Evolutionary conservation across 2,888 invertebrate genomes (phyloP).

Genomic region (Tachystola acroxantha): DNA sequence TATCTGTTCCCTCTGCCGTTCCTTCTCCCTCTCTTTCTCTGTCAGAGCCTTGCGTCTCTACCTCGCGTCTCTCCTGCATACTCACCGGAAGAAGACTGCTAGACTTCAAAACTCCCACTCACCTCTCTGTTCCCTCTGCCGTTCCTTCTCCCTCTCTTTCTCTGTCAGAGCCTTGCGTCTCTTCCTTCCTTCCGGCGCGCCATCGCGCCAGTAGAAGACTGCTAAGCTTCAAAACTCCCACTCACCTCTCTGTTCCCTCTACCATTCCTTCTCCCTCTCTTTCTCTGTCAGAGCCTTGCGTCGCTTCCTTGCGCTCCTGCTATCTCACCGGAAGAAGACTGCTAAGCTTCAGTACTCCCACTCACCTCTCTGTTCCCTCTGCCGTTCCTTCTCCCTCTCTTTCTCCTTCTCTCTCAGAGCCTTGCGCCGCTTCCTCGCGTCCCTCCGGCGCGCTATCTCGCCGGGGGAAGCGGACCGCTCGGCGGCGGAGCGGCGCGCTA

Average conservation of each 20-base stretch:
- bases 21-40: constrained; percentile 13
- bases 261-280: constrained; percentile 10
- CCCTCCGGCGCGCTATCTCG: constrained; percentile 42
- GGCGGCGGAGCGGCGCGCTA: constrained; percentile 78
- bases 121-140: constrained; percentile 17
- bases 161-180: constrained; percentile 37
- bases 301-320: too few species aligned
- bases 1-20: constrained; percentile 13
- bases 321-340: constrained; percentile 46
- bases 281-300: constrained; percentile 7
- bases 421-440: constrained; percentile 37
- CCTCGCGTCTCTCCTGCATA: constrained; percentile 17
- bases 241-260: constrained; percentile 14
- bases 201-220: constrained; percentile 28
- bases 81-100: too few species aligned
- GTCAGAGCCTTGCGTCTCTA: background rate
- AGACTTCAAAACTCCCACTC: too few species aligned
- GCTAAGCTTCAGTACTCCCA: constrained; percentile 43
- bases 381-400: constrained; percentile 23
- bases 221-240: background rate
- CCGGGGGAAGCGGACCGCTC: constrained; percentile 54
- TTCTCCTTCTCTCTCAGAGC: constrained; percentile 30
- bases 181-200: constrained; percentile 42
- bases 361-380: constrained; percentile 15
- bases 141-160: constrained; percentile 21